Evolutionary conservation across 35 echinoderm and acorn worm species (phyloP), one percentile per base, ranked within the genome.

Genomic region (Heliocidaris tuberculata): DNA sequence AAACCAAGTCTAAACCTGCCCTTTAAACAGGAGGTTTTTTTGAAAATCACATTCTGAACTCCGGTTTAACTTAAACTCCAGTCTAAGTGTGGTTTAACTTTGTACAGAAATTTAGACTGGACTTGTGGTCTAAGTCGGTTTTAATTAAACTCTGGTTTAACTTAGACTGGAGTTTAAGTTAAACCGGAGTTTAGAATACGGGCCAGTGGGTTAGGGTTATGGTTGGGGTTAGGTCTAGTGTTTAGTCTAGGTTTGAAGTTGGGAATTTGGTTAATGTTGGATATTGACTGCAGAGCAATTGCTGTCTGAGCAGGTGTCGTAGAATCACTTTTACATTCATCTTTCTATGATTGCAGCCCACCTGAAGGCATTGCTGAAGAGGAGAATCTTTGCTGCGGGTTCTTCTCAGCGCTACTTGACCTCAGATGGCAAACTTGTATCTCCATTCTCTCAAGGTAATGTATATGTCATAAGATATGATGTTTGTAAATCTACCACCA

Each of bases 391-490:
- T 85, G 95, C 97, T 35, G 78, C 94, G 17, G 96, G 97, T 32
- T 92, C 95, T 6, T 98, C 97, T 1, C 95, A 97, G 93, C 95
- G 94, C 2, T 98, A 98, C 32, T 88, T 95, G 56, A 98, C 97
- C 13, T 94, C 96, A 11, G 52, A 65, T 29, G 97, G 97, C 29
- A 89, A 95, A n/a, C 95, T 98, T 7, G 30, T 95, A 11, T 21
- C 52, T 48, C 92, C 96, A 11, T 95, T 98, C 78, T 48, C 27
- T 32, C 88, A 94, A 96, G 97, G 97, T 98, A 65, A 94, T n/a
- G n/a, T 29, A 32, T 42, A 48, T 86, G 32, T 86, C 32, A 27
- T 94, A 9, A 85, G 17, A 31, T 85, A 32, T 31, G 24, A 17
- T 86, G 27, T 86, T 13, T 29, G 9, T 29, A 86, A 7, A 30